Evolutionary conservation across 1,140 invertebrate genomes (phyloP), one percentile per base, ranked within the genome.

Genomic region (Oryzaephilus surinamensis): DNA sequence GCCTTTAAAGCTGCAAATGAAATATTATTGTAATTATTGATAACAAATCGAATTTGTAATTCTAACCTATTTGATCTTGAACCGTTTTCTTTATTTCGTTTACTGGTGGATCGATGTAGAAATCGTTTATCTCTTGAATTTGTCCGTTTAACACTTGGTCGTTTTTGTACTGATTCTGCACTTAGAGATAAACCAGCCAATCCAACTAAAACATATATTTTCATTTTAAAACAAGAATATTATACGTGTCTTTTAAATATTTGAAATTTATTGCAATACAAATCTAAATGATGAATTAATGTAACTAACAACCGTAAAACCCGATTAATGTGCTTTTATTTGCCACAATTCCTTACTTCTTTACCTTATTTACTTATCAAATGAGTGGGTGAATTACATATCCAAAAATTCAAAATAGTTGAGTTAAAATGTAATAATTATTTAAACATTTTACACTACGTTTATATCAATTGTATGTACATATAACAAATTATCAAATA

Each of bases 11-110:
- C 58, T 60, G 38, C 20, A 26, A 28, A 15, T 16, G 8, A 14
- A 23, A 19, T 14, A 31, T 21, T 27, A 13, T 16, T 11, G 10
- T 10, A n/a, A 24, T 18, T 18, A 33, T 7, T 1, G 36, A 32
- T 18, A 19, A 32, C 6, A 27, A 36, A 31, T 26, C 15, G 8
- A 33, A 31, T 13, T 4, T 14, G 1, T 7, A 12, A 30, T 43
- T 38, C 14, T 6, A 51, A 61, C 57, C 55, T 61, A 46, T 57
- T 62, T 11, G 58, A 61, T 30, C 58, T 50, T 4, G 65, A 62
- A 10, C 72, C 73, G 43, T 79, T 80, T 48, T 79, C 76, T 57
- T 80, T 82, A 54, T 81, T 77, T 14, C 79, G 64, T 15, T 74
- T 70, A 36, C 77, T 74, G 6, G 77, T 79, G 6, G 76, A 75